These are phyloP conservation scores for Dipodomys ordii DNA, from an alignment of 2,113 vertebrate genomes.

Conservation along the genomic window DNA sequence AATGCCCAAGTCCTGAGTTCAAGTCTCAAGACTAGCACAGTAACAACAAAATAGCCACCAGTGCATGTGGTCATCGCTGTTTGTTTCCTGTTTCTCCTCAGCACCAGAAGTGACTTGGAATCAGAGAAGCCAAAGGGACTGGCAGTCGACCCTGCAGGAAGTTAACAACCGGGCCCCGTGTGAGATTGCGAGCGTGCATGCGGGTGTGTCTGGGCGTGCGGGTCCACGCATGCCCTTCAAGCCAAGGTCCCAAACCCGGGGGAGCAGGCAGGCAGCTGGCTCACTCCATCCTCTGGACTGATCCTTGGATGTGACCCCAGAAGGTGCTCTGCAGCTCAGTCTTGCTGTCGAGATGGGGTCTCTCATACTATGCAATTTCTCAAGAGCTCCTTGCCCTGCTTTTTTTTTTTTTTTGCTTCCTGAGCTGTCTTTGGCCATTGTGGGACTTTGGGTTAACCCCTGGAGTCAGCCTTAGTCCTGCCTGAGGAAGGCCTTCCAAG, in stretches of 20 bases:
- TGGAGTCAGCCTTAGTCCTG: neutral
- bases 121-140: conserved; percentile 74
- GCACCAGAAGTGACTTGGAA: conserved; percentile 80
- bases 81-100: conserved; percentile 66
- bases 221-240: conserved; percentile 47
- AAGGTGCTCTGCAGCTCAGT: neutral
- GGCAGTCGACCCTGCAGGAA: conserved; percentile 72
- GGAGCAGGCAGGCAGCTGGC: conserved; percentile 43
- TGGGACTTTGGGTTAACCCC: neutral
- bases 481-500: conserved; percentile 8
- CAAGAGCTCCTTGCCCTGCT: conserved; percentile 74
- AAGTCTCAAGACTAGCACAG: too few species aligned
- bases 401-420: conserved; percentile 34
- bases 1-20: too few species aligned
- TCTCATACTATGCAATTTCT: conserved; percentile 82
- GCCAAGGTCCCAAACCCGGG: neutral
- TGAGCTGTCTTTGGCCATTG: neutral
- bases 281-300: rapidly evolving
- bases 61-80: neutral
- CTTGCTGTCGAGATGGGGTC: conserved; percentile 8
- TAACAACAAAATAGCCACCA: too few species aligned
- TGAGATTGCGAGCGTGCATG: neutral
- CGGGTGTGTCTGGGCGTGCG: neutral
- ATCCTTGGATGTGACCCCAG: neutral
- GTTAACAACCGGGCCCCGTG: neutral